Evolutionary conservation across 2,888 invertebrate genomes (phyloP), one percentile per base, ranked within the genome.

Genomic region (Meliscaeva auricollis): DNA sequence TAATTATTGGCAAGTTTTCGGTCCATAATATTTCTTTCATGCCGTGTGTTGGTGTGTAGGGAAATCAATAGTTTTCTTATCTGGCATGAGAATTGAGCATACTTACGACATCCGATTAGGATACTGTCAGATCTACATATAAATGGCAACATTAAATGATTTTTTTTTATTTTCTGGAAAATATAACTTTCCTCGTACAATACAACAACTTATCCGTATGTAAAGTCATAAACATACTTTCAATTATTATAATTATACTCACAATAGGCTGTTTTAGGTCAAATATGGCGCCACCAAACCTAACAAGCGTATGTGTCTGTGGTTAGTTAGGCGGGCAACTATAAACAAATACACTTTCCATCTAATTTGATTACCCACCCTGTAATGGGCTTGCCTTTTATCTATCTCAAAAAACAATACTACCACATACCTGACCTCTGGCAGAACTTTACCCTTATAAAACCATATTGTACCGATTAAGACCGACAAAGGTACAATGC

Each of bases 251-350:
- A 58, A 81, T 66, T 66, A 75, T 48, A 56, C 58, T 52, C 75
- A 35, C 35, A 15, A 17, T 30, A 26, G n/a, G 50, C 44, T 70
- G 64, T 66, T 74, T 60, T 78, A 74, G 83, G 78, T 78, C 78
- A 83, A 50, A 74, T 48, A 11, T 69, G 83, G 83, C 83, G 83
- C 83, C 78, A 78, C 30, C 1, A 41, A 54, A 38, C 78, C 56
- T 46, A 54, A 62, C 22, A 20, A 15, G 48, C 64, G 17, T 22
- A 13, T 44, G 54, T n/a, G 54, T n/a, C 13, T 32, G 35, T 66
- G 26, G 64, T 64, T 48, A 58, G 13, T 35, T 17, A 13, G 56
- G 32, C n/a, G 30, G 32, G 1, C 2, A 50, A 48, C 17, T 11
- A 13, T 7, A 32, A 64, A 48, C 26, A 66, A 50, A 48, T 22